phyloP scores from a whole-genome alignment of 1,140 invertebrate species.

The Micrasema longulum region DNA sequence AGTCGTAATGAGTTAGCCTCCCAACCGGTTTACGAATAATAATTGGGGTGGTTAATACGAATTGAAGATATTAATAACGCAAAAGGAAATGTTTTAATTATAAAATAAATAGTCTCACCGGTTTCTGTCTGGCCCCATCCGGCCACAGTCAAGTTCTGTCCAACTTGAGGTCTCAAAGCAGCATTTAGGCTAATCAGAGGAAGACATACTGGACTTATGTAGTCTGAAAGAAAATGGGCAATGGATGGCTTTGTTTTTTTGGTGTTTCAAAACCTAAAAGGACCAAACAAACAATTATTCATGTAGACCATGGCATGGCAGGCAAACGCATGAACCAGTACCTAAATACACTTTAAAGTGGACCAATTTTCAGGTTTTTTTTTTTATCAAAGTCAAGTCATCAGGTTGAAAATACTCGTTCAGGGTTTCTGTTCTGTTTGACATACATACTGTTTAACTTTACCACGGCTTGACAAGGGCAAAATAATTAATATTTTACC shows the following conservation, averaged over 20 bases:
- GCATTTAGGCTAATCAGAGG: neutral
- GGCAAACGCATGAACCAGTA: neutral
- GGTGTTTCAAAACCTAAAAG: neutral
- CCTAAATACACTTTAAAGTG: neutral
- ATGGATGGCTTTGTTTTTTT: neutral
- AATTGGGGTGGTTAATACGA: too few species aligned
- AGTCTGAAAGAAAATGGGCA: constrained; percentile 4
- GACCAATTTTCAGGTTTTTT: neutral
- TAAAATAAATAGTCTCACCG: too few species aligned
- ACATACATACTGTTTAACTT: too few species aligned
- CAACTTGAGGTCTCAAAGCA: neutral
- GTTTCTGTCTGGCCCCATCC: constrained; percentile 20
- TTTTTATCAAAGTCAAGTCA: neutral
- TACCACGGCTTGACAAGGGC: too few species aligned
- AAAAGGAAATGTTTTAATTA: too few species aligned
- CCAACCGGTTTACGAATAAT: too few species aligned
- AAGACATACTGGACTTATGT: constrained; percentile 19
- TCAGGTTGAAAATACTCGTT: neutral
- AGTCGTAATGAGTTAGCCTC: too few species aligned
- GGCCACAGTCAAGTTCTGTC: neutral
- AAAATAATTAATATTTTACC: too few species aligned
- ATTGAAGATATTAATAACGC: too few species aligned
- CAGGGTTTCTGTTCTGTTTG: too few species aligned
- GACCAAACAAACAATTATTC: neutral
- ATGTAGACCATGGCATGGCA: neutral